A percentile compares a stretch with the other conserved stretches of the same genome.
These are phyloP conservation scores for Corticium candelabrum DNA, from an alignment of 37 sponge, comb jelly and placozoan species.

Conservation along the genomic window DNA sequence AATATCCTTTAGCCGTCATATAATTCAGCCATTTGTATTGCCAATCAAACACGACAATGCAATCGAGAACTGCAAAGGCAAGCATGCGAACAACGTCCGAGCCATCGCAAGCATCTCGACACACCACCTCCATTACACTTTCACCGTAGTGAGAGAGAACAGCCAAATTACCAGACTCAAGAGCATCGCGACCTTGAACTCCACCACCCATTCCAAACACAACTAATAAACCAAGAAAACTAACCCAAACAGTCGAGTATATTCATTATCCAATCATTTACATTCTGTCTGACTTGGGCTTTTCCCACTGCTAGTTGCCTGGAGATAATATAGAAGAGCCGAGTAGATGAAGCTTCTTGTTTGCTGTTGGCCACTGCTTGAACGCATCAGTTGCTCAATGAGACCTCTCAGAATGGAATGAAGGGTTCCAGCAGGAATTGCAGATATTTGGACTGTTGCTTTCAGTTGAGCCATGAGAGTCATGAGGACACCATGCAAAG, in stretches of 20 bases:
- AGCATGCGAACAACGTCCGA: constrained; percentile 75
- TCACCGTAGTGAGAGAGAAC: constrained; percentile 67
- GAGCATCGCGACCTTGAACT: background rate
- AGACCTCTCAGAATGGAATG: constrained; percentile 38
- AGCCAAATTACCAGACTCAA: constrained; percentile 35
- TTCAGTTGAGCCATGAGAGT: constrained; percentile 61
- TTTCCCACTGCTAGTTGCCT: constrained; percentile 21
- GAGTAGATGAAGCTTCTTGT: constrained; percentile 50
- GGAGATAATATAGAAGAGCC: constrained; percentile 73
- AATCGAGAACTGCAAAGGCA: constrained; percentile 70
- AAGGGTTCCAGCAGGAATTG: constrained; percentile 1
- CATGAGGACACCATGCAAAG: constrained; percentile 43
- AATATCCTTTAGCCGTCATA: constrained; percentile 55
- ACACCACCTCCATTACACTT: constrained; percentile 70
- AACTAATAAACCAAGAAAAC: too few relatives aligned
- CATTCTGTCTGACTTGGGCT: too few relatives aligned
- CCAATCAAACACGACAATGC: constrained; percentile 50
- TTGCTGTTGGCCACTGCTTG: constrained; percentile 22
- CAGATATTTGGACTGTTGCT: background rate
- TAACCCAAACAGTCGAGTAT: background rate
- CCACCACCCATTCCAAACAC: background rate
- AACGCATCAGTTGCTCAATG: constrained; percentile 22
- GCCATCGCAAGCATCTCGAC: constrained; percentile 79
- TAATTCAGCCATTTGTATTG: constrained; percentile 59
- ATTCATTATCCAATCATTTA: background rate